A percentile compares a stretch with the other conserved stretches of the same genome.
Conservation (phyloP, 2,113 vertebrate genomes). For the Takifugu flavidus region DNA sequence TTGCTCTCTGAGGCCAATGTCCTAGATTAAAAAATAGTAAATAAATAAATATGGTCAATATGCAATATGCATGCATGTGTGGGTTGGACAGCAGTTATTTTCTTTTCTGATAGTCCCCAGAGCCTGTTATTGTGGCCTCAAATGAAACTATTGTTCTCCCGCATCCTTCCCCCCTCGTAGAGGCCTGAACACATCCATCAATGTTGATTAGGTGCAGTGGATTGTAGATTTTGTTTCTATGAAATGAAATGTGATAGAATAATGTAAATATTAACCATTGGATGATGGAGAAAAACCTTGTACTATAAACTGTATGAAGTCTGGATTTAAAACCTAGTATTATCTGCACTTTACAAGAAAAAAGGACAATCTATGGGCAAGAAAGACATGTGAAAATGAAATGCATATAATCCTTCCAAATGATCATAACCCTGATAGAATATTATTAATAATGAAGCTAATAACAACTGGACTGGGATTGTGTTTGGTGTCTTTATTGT, state of each 20-base stretch:
- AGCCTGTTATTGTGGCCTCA: conserved; percentile 50
- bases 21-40: not conserved
- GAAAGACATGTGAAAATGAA: conserved; percentile 50
- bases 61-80: conserved; percentile 64
- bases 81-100: conserved; percentile 35
- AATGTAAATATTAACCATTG: conserved; percentile 63
- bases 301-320: conserved; percentile 65
- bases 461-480: conserved; percentile 63
- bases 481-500: conserved; percentile 59
- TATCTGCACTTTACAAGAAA: conserved; percentile 78
- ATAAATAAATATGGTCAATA: conserved; percentile 51
- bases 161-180: conserved; percentile 30
- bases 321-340: conserved; percentile 66
- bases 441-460: conserved; percentile 74
- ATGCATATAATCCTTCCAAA: conserved; percentile 71
- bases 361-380: conserved; percentile 73
- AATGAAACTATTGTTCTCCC: conserved; percentile 37
- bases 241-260: conserved; percentile 68
- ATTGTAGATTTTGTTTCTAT: conserved; percentile 69
- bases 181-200: conserved; percentile 64
- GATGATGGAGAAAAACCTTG: conserved; percentile 48
- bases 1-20: conserved; percentile 19
- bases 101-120: conserved; percentile 35
- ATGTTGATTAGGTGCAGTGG: conserved; percentile 45
- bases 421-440: conserved; percentile 67